Conservation (phyloP, 2,797 vertebrate species). For the Emys orbicularis region DNA sequence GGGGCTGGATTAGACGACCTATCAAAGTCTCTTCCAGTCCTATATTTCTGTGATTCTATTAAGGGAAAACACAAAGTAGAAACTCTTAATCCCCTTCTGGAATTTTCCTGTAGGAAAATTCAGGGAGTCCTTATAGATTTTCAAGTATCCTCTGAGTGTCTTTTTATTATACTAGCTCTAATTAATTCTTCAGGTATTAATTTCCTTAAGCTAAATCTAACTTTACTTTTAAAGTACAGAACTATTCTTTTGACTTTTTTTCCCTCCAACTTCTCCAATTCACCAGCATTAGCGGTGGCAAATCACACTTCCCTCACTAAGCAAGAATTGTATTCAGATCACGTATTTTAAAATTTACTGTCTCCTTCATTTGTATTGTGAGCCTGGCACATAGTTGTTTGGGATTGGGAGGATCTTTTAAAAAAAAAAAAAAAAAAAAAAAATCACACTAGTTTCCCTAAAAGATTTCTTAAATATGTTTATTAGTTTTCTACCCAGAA, state of each 20-base stretch:
- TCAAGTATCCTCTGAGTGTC: neutral
- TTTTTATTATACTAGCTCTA: neutral
- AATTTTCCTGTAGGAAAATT: conserved; percentile 4
- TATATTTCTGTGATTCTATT: neutral
- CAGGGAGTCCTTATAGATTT: neutral
- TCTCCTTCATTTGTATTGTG: neutral
- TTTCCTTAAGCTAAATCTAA: conserved; percentile 38
- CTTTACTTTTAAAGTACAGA: neutral
- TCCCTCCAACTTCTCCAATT: conserved; percentile 8
- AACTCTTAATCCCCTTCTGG: neutral
- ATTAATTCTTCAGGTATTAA: conserved; percentile 30
- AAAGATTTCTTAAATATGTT: neutral
- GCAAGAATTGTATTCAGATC: neutral
- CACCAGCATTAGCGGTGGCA: neutral
- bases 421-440: no score
- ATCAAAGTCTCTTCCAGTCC: neutral
- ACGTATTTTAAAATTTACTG: neutral
- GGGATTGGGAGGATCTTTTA: neutral
- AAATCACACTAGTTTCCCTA: neutral
- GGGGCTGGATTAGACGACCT: neutral
- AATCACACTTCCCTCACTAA: conserved; percentile 39
- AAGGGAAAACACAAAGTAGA: conserved; percentile 6
- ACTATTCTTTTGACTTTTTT: conserved; percentile 35
- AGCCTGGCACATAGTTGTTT: neutral
- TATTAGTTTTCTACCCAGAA: neutral